Conservation (phyloP, 2,888 invertebrate species). For the Dryadula phaetusa region DNA sequence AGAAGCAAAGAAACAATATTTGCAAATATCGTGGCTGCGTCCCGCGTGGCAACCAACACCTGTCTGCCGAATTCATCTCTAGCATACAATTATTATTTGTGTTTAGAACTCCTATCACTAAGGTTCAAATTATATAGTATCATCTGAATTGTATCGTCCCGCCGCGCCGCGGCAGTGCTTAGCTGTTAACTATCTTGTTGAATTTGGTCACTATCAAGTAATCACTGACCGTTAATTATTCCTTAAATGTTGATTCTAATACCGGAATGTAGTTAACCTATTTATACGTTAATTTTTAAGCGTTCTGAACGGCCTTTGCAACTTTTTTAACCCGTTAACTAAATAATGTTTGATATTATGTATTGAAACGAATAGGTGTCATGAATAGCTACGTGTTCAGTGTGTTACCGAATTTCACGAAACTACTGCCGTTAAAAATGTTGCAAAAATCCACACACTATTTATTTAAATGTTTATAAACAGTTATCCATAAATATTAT, state of each 20-base stretch:
- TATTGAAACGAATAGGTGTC: neutral
- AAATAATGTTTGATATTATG: neutral
- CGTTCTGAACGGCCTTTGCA: slow-evolving; percentile 34
- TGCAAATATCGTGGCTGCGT: slow-evolving; percentile 70
- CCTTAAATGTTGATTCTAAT: slow-evolving; percentile 36
- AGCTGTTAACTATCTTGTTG: slow-evolving; percentile 47
- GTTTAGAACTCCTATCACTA: slow-evolving; percentile 56
- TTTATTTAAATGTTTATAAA: slow-evolving; percentile 53
- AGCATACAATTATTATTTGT: slow-evolving; percentile 54
- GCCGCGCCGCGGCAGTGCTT: slow-evolving; percentile 40
- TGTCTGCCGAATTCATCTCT: slow-evolving; percentile 55
- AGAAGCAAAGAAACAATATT: slow-evolving; percentile 63
- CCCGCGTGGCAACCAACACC: slow-evolving; percentile 62
- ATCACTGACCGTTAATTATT: slow-evolving; percentile 41
- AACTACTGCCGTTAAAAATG: slow-evolving; percentile 26
- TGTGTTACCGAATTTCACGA: neutral
- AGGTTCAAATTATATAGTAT: slow-evolving; percentile 53
- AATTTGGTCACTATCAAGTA: slow-evolving; percentile 44
- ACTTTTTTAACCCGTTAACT: slow-evolving; percentile 32
- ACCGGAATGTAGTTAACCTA: slow-evolving; percentile 32
- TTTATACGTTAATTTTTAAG: slow-evolving; percentile 36
- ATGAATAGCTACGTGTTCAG: slow-evolving; percentile 1
- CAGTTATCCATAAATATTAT: slow-evolving; percentile 61
- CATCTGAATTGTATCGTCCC: slow-evolving; percentile 45
- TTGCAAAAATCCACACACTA: slow-evolving; percentile 36